Base-by-base conservation (phyloP, 2,797 vertebrate species). In the Spheniscus humboldti region DNA sequence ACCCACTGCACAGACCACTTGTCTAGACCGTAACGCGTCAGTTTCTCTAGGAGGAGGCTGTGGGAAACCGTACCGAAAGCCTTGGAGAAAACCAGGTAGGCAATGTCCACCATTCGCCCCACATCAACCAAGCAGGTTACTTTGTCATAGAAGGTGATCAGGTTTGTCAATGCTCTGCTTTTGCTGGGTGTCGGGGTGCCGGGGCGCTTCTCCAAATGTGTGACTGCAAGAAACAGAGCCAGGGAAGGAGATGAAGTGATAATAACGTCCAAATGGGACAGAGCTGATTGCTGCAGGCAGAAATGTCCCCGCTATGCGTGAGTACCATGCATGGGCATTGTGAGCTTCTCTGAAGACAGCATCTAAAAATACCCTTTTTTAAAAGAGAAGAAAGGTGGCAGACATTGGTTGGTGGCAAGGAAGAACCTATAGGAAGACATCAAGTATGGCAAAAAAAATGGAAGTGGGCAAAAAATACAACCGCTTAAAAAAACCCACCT, bases 241-340 rank as follows among this genome's bases (percentile, higher is more conserved):
- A 52, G 19, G 11, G 75, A 66, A 74, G 15, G 47, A 86, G 22
- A 19, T 11, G 7, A 55, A 83, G 35, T 14, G 27, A 30, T 15
- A 45, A 30, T 13, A n/a, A 50, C 3, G 9, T 50, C 45, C 39
- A 41, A 87, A 67, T 9, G 39, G 35, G 52, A 47, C 33, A 23
- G 57, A 82, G 17, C 6, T 53, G 48, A 16, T 48, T 47, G 41
- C 62, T 69, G 39, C 28, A 76, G 59, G 27, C 41, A 91, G 71
- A 78, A 62, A 33, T 5, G 30, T 2, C 23, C 28, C 25, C 1
- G 2, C 37, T 48, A 5, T 20, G 9, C 2, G 0, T 14, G 19
- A 77, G 17, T 39, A 37, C 18, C 5, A 6, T 16, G 39, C 31
- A 11, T 19, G 25, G 7, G 37, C 28, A 48, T 17, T 60, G 18